Evolutionary conservation across 1,140 invertebrate genomes (phyloP).

Genomic region (Panagrolaimus sp.): DNA sequence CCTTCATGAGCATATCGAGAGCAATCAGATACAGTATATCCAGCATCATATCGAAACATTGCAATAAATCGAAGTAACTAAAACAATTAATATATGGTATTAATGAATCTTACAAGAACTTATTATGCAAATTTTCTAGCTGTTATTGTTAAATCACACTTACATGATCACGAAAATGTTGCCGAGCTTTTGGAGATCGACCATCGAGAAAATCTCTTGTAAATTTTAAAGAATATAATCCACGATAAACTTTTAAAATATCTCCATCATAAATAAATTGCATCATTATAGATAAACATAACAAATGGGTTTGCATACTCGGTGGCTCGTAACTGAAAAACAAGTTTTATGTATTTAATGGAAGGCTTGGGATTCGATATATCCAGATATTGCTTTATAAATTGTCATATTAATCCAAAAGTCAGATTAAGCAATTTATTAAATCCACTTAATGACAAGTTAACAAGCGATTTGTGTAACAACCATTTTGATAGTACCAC

Average conservation of each 20-base stretch:
- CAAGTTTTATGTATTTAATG: too few species aligned
- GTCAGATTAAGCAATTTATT: too few species aligned
- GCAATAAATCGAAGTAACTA: conserved; percentile 3
- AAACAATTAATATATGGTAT: too few species aligned
- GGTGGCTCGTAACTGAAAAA: not conserved
- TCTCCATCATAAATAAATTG: conserved; percentile 8
- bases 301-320: not conserved
- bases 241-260: conserved; percentile 8
- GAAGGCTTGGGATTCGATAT: too few species aligned
- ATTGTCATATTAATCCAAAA: too few species aligned
- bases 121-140: too few species aligned
- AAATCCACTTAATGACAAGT: too few species aligned
- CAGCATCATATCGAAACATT: conserved; percentile 8
- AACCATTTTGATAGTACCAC: too few species aligned
- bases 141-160: too few species aligned
- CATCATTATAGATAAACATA: not conserved
- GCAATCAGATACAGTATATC: not conserved
- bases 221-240: not conserved
- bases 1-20: conserved; percentile 65
- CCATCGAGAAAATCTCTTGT: not conserved
- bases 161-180: conserved; percentile 1
- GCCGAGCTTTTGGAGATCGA: not conserved
- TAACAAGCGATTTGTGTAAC: too few species aligned
- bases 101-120: too few species aligned
- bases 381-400: too few species aligned